Percentiles rank a stretch among this genome's conserved stretches.
phyloP scores from a whole-genome alignment of 1,140 invertebrate genomes.

The Pteromalus puparum region DNA sequence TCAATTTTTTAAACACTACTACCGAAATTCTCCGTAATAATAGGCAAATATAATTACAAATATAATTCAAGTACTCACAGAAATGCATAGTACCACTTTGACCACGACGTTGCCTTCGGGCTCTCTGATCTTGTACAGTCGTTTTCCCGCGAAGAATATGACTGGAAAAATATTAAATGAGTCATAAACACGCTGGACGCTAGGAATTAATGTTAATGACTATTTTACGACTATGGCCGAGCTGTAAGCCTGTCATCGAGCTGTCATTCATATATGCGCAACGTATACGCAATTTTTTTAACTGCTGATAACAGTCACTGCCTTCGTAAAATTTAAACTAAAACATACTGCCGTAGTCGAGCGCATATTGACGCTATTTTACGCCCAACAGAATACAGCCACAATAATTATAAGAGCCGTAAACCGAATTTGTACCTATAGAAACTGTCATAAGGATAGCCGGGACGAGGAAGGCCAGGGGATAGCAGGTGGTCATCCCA shows the following conservation, averaged over 20 bases:
- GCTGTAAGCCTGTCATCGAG: no score
- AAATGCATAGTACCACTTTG: conserved; percentile 85
- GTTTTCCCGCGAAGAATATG: conserved; percentile 87
- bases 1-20: background rate
- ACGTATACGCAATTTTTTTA: no score
- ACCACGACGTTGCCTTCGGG: conserved; percentile 90
- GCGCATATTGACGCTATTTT: no score
- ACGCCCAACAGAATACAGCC: no score
- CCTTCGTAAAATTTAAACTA: no score
- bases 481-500: conserved; percentile 87
- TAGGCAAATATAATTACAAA: background rate
- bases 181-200: conserved; percentile 11
- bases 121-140: conserved; percentile 85
- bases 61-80: conserved; percentile 79
- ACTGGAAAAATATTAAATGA: conserved; percentile 78
- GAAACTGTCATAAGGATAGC: conserved; percentile 90
- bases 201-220: no score
- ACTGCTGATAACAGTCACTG: no score
- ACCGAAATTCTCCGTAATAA: background rate
- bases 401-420: no score
- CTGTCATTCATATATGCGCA: no score
- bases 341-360: no score
- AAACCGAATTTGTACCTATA: conserved; percentile 77
- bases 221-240: no score
- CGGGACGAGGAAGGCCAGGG: conserved; percentile 94